Evolutionary conservation across 2,113 vertebrate genomes (phyloP).

Genomic region (Python bivittatus): DNA sequence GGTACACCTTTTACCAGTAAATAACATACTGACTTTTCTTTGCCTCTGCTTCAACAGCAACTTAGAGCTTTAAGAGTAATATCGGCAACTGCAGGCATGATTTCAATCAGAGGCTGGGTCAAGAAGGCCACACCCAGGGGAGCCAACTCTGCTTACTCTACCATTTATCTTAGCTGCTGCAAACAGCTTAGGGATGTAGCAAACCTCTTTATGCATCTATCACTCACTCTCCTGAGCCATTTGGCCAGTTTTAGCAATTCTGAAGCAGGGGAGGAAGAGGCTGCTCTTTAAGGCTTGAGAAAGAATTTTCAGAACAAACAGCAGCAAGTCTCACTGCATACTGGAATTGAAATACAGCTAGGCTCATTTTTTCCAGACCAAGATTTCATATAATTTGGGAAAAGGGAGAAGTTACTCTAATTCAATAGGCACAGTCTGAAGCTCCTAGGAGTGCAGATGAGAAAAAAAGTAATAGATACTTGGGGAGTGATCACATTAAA

Average conservation of each 20-base stretch:
- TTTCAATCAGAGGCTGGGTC: constrained; percentile 15
- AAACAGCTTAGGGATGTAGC: neutral
- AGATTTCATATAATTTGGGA: neutral
- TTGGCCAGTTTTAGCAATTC: neutral
- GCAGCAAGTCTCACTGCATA: neutral
- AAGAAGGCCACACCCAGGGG: neutral
- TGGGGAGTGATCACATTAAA: neutral
- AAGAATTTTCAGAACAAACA: neutral
- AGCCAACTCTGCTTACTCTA: neutral
- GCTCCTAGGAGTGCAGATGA: neutral
- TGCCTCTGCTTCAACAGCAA: neutral
- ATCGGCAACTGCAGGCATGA: neutral
- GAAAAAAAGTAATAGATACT: accelerated
- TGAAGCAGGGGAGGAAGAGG: neutral
- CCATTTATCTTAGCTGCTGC: neutral
- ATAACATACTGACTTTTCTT: neutral
- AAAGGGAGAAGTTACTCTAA: neutral
- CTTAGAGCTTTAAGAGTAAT: neutral
- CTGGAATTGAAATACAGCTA: neutral
- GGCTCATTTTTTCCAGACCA: neutral
- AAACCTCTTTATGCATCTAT: neutral
- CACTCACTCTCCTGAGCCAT: neutral
- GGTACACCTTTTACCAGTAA: neutral
- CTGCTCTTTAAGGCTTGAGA: neutral
- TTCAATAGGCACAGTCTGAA: neutral